phyloP scores from a whole-genome alignment of 1,140 invertebrate genomes.

The Belonocnema kinseyi region DNA sequence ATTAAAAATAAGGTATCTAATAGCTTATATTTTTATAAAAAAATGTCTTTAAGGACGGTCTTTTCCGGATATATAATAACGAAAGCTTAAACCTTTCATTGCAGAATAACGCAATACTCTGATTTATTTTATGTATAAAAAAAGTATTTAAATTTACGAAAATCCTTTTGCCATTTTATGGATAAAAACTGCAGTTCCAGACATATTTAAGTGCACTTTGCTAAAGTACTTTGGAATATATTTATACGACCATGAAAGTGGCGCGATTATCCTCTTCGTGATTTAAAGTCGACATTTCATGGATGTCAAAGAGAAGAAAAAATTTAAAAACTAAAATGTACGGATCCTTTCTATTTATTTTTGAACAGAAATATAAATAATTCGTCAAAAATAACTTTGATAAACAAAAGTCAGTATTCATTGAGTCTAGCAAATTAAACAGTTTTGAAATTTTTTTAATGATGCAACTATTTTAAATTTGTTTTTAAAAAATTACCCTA shows the following conservation, averaged over 20 bases:
- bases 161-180: background rate
- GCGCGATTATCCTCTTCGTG: background rate
- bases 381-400: too few relatives aligned
- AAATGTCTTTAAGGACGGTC: too few relatives aligned
- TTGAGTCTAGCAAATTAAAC: too few relatives aligned
- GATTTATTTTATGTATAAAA: background rate
- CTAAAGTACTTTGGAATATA: background rate
- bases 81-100: background rate
- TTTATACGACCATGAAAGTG: conserved; percentile 4
- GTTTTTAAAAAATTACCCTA: too few relatives aligned
- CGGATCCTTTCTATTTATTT: too few relatives aligned
- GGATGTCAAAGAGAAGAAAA: background rate
- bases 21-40: background rate
- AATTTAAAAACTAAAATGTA: background rate
- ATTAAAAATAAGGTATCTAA: background rate
- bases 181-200: background rate
- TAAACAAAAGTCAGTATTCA: too few relatives aligned
- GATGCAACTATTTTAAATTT: too few relatives aligned
- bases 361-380: too few relatives aligned
- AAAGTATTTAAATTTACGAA: background rate
- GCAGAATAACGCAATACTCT: background rate
- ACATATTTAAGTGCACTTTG: background rate
- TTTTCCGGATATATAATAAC: too few relatives aligned
- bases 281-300: background rate
- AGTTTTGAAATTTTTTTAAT: too few relatives aligned